These are phyloP conservation scores for Flexamia atlantica DNA, from an alignment of 2,888 invertebrate species.

Conservation along the genomic window DNA sequence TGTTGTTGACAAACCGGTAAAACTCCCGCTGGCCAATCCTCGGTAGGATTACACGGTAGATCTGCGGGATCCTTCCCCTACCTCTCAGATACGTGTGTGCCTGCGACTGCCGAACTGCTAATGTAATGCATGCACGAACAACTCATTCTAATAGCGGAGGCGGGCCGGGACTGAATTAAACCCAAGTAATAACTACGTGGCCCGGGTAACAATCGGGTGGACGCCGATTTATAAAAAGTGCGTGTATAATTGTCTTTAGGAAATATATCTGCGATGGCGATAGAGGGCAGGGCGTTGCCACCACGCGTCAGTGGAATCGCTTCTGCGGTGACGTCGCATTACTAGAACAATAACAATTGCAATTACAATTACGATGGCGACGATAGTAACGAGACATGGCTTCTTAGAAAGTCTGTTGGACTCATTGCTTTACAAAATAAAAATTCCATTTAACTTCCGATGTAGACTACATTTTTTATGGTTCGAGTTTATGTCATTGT, in stretches of 20 bases:
- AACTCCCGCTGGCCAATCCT: background rate
- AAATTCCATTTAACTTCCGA: too few relatives aligned
- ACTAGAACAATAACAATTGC: too few relatives aligned
- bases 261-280: constrained; percentile 17
- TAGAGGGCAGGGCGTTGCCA: background rate
- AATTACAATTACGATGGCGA: too few relatives aligned
- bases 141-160: constrained; percentile 8
- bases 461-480: too few relatives aligned
- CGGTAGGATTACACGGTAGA: background rate
- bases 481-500: too few relatives aligned
- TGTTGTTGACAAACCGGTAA: constrained; percentile 11
- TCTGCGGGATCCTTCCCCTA: background rate
- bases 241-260: constrained; percentile 22
- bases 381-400: too few relatives aligned
- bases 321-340: too few relatives aligned
- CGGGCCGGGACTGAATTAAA: constrained; percentile 6
- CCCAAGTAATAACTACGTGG: constrained; percentile 9
- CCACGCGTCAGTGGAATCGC: background rate
- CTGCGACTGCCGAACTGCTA: constrained; percentile 30
- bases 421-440: too few relatives aligned
- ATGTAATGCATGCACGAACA: constrained; percentile 28
- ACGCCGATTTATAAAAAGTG: constrained; percentile 27
- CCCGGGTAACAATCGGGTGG: constrained; percentile 4
- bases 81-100: background rate
- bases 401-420: too few relatives aligned